These are phyloP conservation scores for Rhagonycha lutea DNA, from an alignment of 2,888 invertebrate species.

Conservation along the genomic window DNA sequence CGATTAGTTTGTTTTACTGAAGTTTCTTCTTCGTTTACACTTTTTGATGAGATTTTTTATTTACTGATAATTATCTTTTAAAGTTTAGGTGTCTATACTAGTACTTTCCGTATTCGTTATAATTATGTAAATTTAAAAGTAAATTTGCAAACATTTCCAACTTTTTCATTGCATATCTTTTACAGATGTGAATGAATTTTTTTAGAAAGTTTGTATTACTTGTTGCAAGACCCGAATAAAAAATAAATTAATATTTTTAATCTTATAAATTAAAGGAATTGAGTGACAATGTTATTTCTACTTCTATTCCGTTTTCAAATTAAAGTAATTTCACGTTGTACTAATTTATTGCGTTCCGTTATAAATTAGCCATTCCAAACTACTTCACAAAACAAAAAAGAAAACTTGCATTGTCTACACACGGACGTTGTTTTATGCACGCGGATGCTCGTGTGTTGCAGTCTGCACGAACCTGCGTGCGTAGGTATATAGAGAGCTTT, in stretches of 20 bases:
- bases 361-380: neutral
- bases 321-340: neutral
- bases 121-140: conserved; percentile 13
- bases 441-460: neutral
- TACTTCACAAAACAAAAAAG: neutral
- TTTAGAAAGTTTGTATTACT: neutral
- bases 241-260: neutral
- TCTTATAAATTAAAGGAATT: neutral
- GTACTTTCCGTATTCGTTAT: conserved; percentile 9
- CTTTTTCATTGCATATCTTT: neutral
- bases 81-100: conserved; percentile 18
- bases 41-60: conserved; percentile 28
- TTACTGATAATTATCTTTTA: conserved; percentile 28
- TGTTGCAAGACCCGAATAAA: neutral
- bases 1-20: conserved; percentile 25
- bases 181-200: neutral
- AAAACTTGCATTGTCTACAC: neutral
- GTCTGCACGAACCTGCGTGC: neutral
- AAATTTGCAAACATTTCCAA: neutral
- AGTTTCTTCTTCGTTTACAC: conserved; percentile 29
- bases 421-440: neutral
- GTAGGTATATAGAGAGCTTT: neutral
- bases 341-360: neutral
- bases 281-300: neutral
- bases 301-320: neutral